These are phyloP conservation scores for Elephantulus edwardii DNA, from an alignment of 2,113 vertebrate genomes.

Conservation along the genomic window DNA sequence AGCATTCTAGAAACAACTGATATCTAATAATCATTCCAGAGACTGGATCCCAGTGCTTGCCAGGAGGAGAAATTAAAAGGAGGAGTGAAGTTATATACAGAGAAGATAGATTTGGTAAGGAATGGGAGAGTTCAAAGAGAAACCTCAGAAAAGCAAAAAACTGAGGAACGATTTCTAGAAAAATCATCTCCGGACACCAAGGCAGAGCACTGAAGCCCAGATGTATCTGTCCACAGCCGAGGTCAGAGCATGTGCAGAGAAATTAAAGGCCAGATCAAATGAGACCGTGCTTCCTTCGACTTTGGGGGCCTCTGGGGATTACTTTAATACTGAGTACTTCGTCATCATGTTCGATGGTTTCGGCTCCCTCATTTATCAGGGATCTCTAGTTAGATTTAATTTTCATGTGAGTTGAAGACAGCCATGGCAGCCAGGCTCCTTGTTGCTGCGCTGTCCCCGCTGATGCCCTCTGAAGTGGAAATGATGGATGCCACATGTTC, in stretches of 20 bases:
- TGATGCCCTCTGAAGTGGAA: constrained; percentile 87
- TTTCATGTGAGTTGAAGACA: constrained; percentile 83
- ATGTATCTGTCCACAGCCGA: constrained; percentile 54
- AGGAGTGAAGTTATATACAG: not conserved
- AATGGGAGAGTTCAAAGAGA: not conserved
- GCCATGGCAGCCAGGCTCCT: constrained; percentile 78
- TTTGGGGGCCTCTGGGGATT: constrained; percentile 75
- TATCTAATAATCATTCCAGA: not conserved
- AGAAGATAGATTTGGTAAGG: not conserved
- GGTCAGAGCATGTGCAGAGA: constrained; percentile 31
- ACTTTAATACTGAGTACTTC: constrained; percentile 83
- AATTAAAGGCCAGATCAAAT: constrained; percentile 76
- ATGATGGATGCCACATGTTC: constrained; percentile 88
- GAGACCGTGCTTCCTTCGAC: constrained; percentile 70
- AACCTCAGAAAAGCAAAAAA: constrained; percentile 44
- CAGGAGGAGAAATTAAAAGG: not conserved
- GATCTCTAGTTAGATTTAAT: constrained; percentile 87
- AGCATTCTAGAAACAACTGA: constrained; percentile 5
- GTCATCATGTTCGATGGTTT: constrained; percentile 83
- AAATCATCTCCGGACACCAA: constrained; percentile 8
- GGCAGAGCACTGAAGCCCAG: not conserved
- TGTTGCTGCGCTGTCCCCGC: constrained; percentile 83
- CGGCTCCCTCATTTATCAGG: constrained; percentile 85
- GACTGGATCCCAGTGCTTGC: not conserved
- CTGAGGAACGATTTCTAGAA: constrained; percentile 31